Percentiles rank a stretch among this genome's conserved stretches.
Evolutionary conservation across 1,140 invertebrate species (phyloP).

Genomic region (Subanguina moxae): DNA sequence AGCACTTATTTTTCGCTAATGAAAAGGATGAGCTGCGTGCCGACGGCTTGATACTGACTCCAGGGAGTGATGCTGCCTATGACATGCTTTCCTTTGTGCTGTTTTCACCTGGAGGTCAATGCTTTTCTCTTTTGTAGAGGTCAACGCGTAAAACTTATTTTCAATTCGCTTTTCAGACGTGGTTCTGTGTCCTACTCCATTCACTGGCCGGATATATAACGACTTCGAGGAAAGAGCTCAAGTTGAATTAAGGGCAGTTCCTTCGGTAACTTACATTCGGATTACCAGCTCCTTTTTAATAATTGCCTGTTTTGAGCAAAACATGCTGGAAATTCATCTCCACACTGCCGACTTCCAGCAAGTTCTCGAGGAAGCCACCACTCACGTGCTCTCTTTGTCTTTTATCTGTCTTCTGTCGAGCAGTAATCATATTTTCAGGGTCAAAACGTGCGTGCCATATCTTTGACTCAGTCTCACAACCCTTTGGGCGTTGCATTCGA

Average conservation of each 20-base stretch:
- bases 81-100: slow-evolving; percentile 34
- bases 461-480: slow-evolving; percentile 37
- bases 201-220: slow-evolving; percentile 24
- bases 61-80: slow-evolving; percentile 32
- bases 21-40: slow-evolving; percentile 20
- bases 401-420: not conserved
- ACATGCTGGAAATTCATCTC: slow-evolving; percentile 25
- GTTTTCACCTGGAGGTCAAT: slow-evolving; percentile 24
- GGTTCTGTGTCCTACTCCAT: slow-evolving; percentile 31
- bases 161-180: slow-evolving; percentile 19
- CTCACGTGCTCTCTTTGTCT: slow-evolving; percentile 11
- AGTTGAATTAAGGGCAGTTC: slow-evolving; percentile 25
- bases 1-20: slow-evolving; percentile 18
- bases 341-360: slow-evolving; percentile 16
- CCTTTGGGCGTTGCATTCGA: slow-evolving; percentile 30
- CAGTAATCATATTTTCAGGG: slow-evolving; percentile 18
- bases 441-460: slow-evolving; percentile 24
- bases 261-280: slow-evolving; percentile 18
- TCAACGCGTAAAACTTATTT: not conserved
- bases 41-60: slow-evolving; percentile 25
- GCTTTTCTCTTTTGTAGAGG: not conserved
- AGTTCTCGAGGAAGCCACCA: slow-evolving; percentile 14
- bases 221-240: slow-evolving; percentile 40
- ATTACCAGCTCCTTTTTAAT: no score
- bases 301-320: slow-evolving; percentile 18